Evolutionary conservation across 2,113 vertebrate species (phyloP).

Genomic region (Neolamprologus tretocephalus): DNA sequence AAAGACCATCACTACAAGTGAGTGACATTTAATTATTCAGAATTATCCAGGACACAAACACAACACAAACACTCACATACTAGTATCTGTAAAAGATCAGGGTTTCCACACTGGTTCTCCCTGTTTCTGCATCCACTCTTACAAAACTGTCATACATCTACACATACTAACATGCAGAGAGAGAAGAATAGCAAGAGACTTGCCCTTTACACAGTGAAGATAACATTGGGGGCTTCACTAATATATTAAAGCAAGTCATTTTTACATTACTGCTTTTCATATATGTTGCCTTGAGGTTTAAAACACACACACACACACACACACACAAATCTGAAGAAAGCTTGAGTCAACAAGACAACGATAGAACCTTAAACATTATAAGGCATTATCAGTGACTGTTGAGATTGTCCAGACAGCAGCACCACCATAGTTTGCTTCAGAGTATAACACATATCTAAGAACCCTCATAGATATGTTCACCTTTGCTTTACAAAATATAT

Average conservation of each 20-base stretch:
- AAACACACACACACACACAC: background rate
- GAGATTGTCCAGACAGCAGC: background rate
- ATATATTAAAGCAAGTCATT: background rate
- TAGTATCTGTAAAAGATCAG: background rate
- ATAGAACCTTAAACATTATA: background rate
- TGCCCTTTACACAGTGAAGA: background rate
- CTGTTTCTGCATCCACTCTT: slow-evolving; percentile 4
- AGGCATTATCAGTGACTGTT: background rate
- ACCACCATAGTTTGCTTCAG: background rate
- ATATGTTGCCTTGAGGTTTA: background rate
- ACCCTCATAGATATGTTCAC: background rate
- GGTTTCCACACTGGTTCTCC: slow-evolving; percentile 14
- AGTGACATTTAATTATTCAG: slow-evolving; percentile 18
- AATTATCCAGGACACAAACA: slow-evolving; percentile 7
- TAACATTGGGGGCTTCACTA: background rate
- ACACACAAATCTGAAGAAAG: background rate
- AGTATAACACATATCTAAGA: background rate
- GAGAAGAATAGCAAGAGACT: background rate
- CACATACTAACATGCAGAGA: background rate
- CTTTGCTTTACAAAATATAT: background rate
- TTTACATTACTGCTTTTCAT: background rate
- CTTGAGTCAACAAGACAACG: background rate
- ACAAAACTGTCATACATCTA: background rate
- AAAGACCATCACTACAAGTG: background rate
- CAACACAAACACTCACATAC: background rate